A percentile compares a stretch with the other conserved stretches of the same genome.
These are phyloP conservation scores for Melanchra persicariae DNA, from an alignment of 2,888 invertebrate genomes.

Conservation along the genomic window DNA sequence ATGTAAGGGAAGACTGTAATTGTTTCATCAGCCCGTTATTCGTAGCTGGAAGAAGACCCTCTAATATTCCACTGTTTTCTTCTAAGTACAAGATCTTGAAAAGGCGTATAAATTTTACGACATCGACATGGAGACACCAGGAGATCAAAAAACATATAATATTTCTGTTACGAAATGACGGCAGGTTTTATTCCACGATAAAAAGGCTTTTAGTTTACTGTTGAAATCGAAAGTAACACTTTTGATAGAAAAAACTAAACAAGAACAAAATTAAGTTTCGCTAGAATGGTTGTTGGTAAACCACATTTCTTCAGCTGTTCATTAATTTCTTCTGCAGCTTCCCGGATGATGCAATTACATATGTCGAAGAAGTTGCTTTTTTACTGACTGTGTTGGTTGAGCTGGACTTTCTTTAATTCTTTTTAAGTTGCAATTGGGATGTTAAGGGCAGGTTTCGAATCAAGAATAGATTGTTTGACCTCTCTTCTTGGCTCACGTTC, in stretches of 20 bases:
- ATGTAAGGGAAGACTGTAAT: neutral
- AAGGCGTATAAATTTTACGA: neutral
- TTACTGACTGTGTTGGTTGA: slow-evolving; percentile 5
- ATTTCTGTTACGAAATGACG: slow-evolving; percentile 6
- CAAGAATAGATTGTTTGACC: neutral
- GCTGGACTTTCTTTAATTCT: slow-evolving; percentile 8
- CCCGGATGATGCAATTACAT: slow-evolving; percentile 64
- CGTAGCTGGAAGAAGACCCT: neutral
- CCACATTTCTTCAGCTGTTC: slow-evolving; percentile 36
- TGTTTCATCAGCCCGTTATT: neutral
- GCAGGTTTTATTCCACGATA: neutral
- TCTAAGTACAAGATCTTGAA: neutral
- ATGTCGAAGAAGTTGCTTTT: slow-evolving; percentile 34
- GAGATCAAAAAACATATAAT: slow-evolving; percentile 1
- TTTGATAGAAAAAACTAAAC: slow-evolving; percentile 11
- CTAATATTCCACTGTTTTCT: neutral
- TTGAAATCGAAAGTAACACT: slow-evolving; percentile 27
- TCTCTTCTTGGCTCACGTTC: neutral
- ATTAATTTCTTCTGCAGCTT: slow-evolving; percentile 43
- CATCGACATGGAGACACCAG: no score
- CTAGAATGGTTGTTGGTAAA: slow-evolving; percentile 22
- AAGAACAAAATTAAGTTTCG: slow-evolving; percentile 29
- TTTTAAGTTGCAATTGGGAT: neutral
- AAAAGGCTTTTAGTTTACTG: neutral
- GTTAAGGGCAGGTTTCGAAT: neutral